Base-by-base conservation (phyloP, 2,113 vertebrate species). In the Ascaphus truei region DNA sequence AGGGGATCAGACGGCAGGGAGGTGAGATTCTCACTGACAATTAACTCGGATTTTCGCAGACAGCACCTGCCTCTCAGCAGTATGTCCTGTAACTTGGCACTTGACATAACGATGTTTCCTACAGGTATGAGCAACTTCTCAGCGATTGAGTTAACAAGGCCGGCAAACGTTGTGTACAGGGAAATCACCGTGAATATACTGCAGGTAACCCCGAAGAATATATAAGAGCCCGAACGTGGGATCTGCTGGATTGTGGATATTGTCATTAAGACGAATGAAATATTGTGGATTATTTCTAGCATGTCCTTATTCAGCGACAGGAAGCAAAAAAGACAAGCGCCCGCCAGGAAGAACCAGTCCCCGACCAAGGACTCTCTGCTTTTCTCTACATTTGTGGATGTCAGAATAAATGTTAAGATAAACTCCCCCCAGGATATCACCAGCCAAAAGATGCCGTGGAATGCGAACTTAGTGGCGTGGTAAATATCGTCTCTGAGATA, bases 381-480 rank as follows among this genome's bases (percentile, higher is more conserved):
- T 0, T 62, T 60, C 36, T 82, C 71, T 26, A 75, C 62, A 1
- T 15, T 1, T 0, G 73, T 27, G 7, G 72, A 33, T n/a, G 48
- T 48, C 0, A 81, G 76, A 62, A 87, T 23, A 51, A 65, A 8
- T 6, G 81, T 89, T 7, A 86, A 51, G 1, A 84, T 86, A 71
- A 93, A 92, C 75, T 95, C 93, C 43, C 93, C 90, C 94, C 94
- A 95, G 13, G 89, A 81, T 73, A 91, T 86, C 68, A 92, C 88
- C 73, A 95, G 77, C 94, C 94, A 96, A 37, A 86, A 91, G 3
- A 84, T 85, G 36, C 90, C 84, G 79, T 94, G 93, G 10, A 92
- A 68, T 0, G 90, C 88, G 71, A 90, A 90, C 74, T 95, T 96
- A 45, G 93, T 92, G 0, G 88, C 80, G 75, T 92, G 79, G 80